A percentile compares a stretch with the other conserved stretches of the same genome.
These are phyloP conservation scores for Hyposmocoma kahamanoa DNA, from an alignment of 1,140 invertebrate species.

Conservation along the genomic window DNA sequence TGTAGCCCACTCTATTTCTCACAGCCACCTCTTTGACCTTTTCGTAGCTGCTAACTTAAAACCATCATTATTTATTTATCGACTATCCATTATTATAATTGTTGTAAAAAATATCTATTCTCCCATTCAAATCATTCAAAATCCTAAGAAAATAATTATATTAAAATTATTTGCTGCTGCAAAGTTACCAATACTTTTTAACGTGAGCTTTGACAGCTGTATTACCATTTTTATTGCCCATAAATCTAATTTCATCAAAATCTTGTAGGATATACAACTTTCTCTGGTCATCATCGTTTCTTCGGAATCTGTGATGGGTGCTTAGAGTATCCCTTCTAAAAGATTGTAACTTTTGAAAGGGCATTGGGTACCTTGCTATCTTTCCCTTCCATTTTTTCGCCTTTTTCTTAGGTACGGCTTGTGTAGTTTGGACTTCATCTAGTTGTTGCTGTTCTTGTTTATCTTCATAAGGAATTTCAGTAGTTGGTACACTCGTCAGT, in stretches of 20 bases:
- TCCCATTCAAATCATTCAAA: too few species aligned
- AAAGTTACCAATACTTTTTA: constrained; percentile 41
- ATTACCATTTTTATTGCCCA: constrained; percentile 36
- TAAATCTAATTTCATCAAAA: constrained; percentile 52
- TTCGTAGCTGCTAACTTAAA: too few species aligned
- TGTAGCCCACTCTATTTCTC: too few species aligned
- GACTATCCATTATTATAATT: too few species aligned
- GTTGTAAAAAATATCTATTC: too few species aligned
- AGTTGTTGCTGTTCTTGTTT: constrained; percentile 11
- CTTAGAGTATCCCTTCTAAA: constrained; percentile 12
- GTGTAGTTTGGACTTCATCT: too few species aligned
- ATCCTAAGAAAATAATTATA: too few species aligned
- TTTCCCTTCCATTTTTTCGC: constrained; percentile 33
- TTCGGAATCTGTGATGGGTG: constrained; percentile 29
- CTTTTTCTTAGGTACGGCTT: constrained; percentile 31
- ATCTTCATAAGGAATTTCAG: neutral
- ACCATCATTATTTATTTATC: too few species aligned
- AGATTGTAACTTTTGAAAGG: constrained; percentile 41
- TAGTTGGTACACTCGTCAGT: constrained; percentile 16
- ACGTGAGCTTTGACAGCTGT: constrained; percentile 40
- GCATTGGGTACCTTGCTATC: constrained; percentile 40
- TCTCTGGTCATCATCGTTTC: constrained; percentile 28
- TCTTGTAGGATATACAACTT: constrained; percentile 43
- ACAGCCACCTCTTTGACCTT: too few species aligned
- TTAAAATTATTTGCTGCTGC: neutral